Evolutionary conservation across 2,113 vertebrate genomes (phyloP).

Genomic region (Scophthalmus maximus): DNA sequence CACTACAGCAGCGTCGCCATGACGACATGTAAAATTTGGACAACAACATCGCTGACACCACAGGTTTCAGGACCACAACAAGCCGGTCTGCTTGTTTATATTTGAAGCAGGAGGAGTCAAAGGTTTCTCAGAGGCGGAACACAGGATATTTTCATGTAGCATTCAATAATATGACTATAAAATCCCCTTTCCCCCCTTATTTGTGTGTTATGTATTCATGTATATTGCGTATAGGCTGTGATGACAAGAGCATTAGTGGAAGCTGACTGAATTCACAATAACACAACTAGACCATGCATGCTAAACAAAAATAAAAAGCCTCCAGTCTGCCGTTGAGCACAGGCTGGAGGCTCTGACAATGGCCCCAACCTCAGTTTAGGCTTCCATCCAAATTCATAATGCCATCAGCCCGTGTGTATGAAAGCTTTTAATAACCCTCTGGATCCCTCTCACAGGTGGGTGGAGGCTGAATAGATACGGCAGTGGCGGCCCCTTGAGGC

Average conservation of each 20-base stretch:
- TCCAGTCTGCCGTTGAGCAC: background rate
- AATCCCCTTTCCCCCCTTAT: background rate
- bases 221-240: background rate
- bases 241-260: background rate
- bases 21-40: background rate
- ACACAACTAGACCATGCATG: too few species aligned
- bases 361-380: background rate
- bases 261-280: background rate
- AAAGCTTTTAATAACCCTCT: conserved; percentile 71
- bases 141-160: too few species aligned
- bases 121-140: too few species aligned
- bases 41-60: background rate
- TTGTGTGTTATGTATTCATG: background rate
- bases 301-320: background rate
- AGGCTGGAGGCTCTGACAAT: background rate
- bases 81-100: conserved; percentile 20
- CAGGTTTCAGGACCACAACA: background rate
- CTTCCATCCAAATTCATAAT: conserved; percentile 50
- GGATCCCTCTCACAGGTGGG: conserved; percentile 67
- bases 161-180: background rate
- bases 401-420: conserved; percentile 23
- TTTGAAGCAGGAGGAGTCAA: conserved; percentile 2
- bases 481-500: conserved; percentile 59
- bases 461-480: conserved; percentile 66
- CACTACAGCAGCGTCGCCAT: background rate